Base-by-base conservation (phyloP, 2,888 invertebrate genomes). In the Epiperipatus broadwayi region DNA sequence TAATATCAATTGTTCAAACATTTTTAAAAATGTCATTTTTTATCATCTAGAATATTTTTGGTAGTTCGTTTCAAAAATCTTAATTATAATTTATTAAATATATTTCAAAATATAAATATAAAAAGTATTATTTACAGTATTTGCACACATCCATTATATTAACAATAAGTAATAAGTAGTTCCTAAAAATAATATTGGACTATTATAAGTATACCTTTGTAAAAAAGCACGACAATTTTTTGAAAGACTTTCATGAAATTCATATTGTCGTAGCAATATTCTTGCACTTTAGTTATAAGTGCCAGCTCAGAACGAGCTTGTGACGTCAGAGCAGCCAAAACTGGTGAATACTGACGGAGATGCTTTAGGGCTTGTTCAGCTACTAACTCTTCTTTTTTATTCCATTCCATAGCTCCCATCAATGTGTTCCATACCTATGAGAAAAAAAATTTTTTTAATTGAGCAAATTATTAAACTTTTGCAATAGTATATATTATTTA, bases 241-340 rank as follows among this genome's bases (percentile, higher is more conserved):
- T 84, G 84, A 73, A 93, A 93, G 61, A 84, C 84, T 60, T 85
- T 84, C 84, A 93, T 85, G 64, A 93, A 93, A 61, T 80, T 84
- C 89, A 91, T 91, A 68, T 93, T 91, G 60, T 89, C 89, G 62
- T 93, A 93, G 65, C 91, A 93, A 64, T 80, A 93, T 59, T 93
- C 91, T 64, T 93, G 93, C 51, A 91, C 80, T 65, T 85, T 84
- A 48, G 80, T 68, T 54, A 93, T 71, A 48, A 93, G 71, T 43
- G 78, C 76, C 52, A 85, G 69, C 64, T 93, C 85, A 33, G 87
- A 77, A 53, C 78, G 78, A 46, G 78, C 77, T 46, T 75, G 74
- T 55, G 75, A 75, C 50, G 84, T 76, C 54, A 91, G 85, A 21
- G 83, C 79, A 46, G 75, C 77, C 56, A 93, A 71, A 50, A 93